These are phyloP conservation scores for Diadumene lineata DNA, from an alignment of 92 coral and sea anemone genomes.

Conservation along the genomic window DNA sequence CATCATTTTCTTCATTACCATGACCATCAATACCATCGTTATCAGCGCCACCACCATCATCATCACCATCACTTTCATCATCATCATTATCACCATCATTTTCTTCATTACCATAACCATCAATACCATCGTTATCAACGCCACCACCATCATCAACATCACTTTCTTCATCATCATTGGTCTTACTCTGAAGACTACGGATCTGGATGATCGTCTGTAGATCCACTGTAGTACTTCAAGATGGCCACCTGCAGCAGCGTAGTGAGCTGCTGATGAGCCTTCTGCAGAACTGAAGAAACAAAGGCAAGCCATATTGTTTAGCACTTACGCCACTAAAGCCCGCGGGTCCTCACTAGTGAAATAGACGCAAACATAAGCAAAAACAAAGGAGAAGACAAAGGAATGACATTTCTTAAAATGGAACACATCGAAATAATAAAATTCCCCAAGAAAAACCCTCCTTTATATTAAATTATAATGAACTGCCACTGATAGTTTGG, in stretches of 20 bases:
- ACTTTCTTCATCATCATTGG: not conserved
- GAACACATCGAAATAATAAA: too few relatives aligned
- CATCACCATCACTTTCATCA: not conserved
- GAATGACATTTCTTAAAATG: too few relatives aligned
- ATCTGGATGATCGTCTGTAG: slow-evolving; percentile 63
- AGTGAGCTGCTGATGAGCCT: slow-evolving; percentile 85
- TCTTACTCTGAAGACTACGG: slow-evolving; percentile 53
- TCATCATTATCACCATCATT: not conserved
- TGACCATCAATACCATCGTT: not conserved
- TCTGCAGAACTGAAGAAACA: slow-evolving; percentile 64
- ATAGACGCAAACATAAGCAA: too few relatives aligned
- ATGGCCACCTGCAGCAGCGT: slow-evolving; percentile 90
- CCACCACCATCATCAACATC: not conserved
- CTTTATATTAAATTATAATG: not conserved
- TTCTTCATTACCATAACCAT: not conserved
- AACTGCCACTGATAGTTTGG: not conserved
- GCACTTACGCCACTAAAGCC: too few relatives aligned
- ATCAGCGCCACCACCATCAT: not conserved
- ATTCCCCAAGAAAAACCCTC: not conserved
- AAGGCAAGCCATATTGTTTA: too few relatives aligned
- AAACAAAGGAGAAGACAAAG: too few relatives aligned
- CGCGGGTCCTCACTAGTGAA: too few relatives aligned
- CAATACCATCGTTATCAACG: not conserved
- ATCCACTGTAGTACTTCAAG: slow-evolving; percentile 78
- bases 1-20: not conserved